These are phyloP conservation scores for Eurypyga helias DNA, from an alignment of 2,113 vertebrate genomes.

Conservation along the genomic window DNA sequence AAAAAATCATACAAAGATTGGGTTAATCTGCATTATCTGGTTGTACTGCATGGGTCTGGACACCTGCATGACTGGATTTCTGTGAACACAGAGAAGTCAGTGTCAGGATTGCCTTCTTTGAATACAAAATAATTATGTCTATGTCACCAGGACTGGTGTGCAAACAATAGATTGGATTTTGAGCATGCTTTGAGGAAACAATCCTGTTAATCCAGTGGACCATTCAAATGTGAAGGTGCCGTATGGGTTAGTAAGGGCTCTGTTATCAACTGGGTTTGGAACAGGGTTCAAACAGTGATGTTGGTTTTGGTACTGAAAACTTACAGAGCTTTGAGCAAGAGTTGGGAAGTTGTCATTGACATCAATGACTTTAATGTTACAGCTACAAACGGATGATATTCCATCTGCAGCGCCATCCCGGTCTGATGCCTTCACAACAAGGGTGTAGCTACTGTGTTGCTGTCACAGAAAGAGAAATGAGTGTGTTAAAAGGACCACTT, in stretches of 20 bases:
- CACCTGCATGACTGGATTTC: background rate
- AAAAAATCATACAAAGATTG: background rate
- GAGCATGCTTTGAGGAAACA: rapidly evolving
- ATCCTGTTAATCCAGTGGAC: background rate
- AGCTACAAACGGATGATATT: conserved; percentile 75
- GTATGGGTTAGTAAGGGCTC: background rate
- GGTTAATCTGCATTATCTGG: background rate
- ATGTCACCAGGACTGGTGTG: background rate
- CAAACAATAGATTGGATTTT: rapidly evolving
- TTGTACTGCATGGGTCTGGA: rapidly evolving
- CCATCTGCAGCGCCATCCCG: conserved; percentile 77
- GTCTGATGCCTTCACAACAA: conserved; percentile 83
- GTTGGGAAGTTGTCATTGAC: conserved; percentile 94
- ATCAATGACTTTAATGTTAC: conserved; percentile 83
- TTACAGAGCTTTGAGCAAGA: conserved; percentile 84
- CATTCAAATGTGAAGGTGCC: background rate
- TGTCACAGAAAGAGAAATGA: conserved; percentile 61
- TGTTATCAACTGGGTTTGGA: background rate
- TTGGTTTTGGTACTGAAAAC: conserved; percentile 23
- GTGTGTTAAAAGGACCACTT: background rate
- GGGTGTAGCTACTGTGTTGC: conserved; percentile 80
- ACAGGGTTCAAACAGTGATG: background rate
- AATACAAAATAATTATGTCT: background rate
- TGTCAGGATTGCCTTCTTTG: background rate
- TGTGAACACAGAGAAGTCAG: background rate